Evolutionary conservation across 2,113 vertebrate species (phyloP), one percentile per base, ranked within the genome.

Genomic region (Cyphomyrus plagiostoma): DNA sequence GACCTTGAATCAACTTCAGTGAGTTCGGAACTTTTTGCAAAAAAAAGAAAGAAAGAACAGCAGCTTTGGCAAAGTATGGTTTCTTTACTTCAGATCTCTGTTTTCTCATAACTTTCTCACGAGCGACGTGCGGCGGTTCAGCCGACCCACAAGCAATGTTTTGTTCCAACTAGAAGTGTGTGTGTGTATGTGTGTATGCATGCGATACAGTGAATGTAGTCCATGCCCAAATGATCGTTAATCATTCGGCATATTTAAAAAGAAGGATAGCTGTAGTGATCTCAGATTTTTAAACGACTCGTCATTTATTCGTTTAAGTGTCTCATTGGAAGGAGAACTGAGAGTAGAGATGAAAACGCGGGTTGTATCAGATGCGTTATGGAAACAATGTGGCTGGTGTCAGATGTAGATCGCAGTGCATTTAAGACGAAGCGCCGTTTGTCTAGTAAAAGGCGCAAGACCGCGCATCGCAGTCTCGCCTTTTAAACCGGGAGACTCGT

Each of bases 21-120:
- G 45, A 88, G 23, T 88, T 85, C 11, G 10, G 88, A 89, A 89
- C 82, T 74, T 86, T 48, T 88, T 50, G 48, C 66, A 70, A 70
- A 70, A 62, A 62, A n/a, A 15, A 6, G 19, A 58, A 26, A 10
- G 62, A 30, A 13, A 70, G 10, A 70, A 30, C n/a, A 80, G 3
- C 46, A n/a, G 35, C 21, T 85, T 49, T 85, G 21, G 35, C 56
- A 45, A 42, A 35, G 86, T 52, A 39, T n/a, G 13, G 4, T 50
- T 74, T 8, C 6, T 8, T 49, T 49, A 48, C 19, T 48, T 6
- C 45, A 46, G 19, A 46, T 84, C 1, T 48, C 35, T 8, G 45
- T 42, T 46, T 84, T 84, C 45, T 4, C 82, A 8, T 23, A 48
- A 84, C 74, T 84, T 45, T 48, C 82, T 70, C 62, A 11, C 62